Conservation (phyloP, 2,113 vertebrate genomes). For the Nerophis lumbriciformis region DNA sequence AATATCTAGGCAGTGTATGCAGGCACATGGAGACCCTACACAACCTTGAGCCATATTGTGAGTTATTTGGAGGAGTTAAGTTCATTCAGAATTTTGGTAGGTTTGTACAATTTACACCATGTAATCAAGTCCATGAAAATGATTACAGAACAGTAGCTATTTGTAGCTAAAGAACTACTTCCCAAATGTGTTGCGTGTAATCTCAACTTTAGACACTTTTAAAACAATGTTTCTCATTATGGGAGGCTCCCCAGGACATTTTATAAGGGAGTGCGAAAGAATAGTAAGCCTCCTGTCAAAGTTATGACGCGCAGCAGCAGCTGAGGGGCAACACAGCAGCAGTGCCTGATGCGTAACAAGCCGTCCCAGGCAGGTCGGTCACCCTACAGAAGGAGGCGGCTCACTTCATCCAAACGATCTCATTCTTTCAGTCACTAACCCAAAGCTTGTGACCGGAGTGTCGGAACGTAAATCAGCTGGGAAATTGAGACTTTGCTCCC, state of each 20-base stretch:
- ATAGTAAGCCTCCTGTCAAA: conserved; percentile 1
- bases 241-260: background rate
- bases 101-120: no score
- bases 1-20: background rate
- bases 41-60: background rate
- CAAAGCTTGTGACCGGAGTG: conserved; percentile 5
- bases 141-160: no score
- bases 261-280: background rate
- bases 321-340: background rate
- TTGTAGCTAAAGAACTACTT: no score
- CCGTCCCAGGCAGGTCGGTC: conserved; percentile 1
- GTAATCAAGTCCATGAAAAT: no score
- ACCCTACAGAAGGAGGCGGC: background rate
- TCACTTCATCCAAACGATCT: conserved; percentile 2
- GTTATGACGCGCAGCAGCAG: background rate
- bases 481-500: conserved; percentile 6
- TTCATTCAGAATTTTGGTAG: no score
- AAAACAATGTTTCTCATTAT: conserved; percentile 1
- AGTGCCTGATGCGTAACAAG: background rate
- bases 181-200: no score
- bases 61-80: no score
- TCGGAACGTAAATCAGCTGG: background rate
- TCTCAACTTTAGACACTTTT: no score
- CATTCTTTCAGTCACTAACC: conserved; percentile 12
- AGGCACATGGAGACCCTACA: background rate